Conservation (phyloP, 1,140 invertebrate genomes). For the Muscidifurax raptorellus region DNA sequence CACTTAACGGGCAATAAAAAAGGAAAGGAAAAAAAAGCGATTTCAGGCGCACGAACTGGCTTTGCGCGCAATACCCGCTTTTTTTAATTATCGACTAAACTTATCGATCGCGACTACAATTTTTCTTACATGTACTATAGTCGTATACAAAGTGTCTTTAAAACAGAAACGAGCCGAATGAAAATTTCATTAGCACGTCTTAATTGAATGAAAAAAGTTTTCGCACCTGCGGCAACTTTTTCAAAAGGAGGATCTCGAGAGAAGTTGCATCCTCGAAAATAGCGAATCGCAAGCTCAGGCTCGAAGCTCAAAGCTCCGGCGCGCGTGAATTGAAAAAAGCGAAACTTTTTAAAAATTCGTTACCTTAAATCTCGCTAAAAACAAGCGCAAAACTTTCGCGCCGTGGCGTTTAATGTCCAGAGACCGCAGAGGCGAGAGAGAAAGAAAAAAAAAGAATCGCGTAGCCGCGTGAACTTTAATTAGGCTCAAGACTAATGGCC, state of each 20-base stretch:
- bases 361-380: background rate
- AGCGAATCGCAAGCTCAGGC: background rate
- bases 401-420: background rate
- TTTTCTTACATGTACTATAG: background rate
- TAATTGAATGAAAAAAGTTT: background rate
- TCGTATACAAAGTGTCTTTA: background rate
- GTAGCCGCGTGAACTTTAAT: constrained; percentile 24
- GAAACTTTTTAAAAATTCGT: constrained; percentile 25
- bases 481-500: constrained; percentile 30
- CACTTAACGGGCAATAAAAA: background rate
- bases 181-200: background rate
- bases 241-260: background rate
- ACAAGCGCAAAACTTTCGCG: constrained; percentile 26
- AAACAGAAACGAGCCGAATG: background rate
- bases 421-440: background rate
- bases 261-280: background rate
- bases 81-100: background rate
- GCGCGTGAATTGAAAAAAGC: constrained; percentile 1
- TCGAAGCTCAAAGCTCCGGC: background rate
- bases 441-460: constrained; percentile 1
- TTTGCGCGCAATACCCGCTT: background rate
- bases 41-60: background rate
- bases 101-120: background rate
- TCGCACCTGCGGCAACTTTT: background rate
- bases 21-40: background rate